Evolutionary conservation across 2,113 vertebrate genomes (phyloP).

Genomic region (Sylvilagus bachmani): DNA sequence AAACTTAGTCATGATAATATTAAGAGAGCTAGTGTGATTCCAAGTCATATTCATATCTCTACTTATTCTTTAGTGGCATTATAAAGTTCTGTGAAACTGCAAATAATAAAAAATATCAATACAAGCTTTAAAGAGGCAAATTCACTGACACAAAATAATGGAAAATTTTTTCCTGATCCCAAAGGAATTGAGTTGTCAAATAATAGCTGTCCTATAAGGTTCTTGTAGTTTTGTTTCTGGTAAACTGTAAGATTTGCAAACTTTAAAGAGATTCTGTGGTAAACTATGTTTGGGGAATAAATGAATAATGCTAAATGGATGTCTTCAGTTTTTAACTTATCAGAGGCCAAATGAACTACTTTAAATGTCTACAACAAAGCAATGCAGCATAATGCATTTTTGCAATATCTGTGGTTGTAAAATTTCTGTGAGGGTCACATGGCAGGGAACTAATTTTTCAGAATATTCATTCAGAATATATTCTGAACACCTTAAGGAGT

Average conservation of each 20-base stretch:
- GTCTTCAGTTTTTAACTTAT: not conserved
- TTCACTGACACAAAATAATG: not conserved
- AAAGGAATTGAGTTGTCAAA: not conserved
- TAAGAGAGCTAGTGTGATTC: not conserved
- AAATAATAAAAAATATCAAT: not conserved
- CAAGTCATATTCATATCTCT: not conserved
- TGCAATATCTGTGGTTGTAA: rapidly evolving
- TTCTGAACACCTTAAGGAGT: not conserved
- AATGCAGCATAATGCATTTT: rapidly evolving
- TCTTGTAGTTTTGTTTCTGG: not conserved
- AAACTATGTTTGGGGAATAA: not conserved
- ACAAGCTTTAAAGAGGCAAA: not conserved
- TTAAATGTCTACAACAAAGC: not conserved
- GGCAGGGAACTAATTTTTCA: not conserved
- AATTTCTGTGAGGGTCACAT: not conserved
- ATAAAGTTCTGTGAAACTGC: not conserved
- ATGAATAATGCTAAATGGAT: not conserved
- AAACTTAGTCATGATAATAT: not conserved
- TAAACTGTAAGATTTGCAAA: not conserved
- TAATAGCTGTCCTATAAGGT: not conserved
- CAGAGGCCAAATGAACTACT: not conserved
- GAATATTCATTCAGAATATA: not conserved
- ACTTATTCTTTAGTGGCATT: not conserved
- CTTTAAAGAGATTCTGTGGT: not conserved
- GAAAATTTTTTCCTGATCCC: not conserved